Base-by-base conservation (phyloP, 2,888 invertebrate genomes). In the Achlya flavicornis region DNA sequence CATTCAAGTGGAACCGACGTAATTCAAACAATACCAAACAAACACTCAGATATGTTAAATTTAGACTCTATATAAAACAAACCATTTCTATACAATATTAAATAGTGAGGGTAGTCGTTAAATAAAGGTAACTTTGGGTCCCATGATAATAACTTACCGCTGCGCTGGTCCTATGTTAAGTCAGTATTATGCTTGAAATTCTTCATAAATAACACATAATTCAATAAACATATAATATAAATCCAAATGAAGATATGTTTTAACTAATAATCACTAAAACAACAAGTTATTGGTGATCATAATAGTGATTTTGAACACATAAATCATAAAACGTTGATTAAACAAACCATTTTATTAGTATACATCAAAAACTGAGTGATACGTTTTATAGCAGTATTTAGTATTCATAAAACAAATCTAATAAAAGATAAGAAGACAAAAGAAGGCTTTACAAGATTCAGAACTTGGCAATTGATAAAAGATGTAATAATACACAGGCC, bases 21-120 rank as follows among this genome's bases (percentile, higher is more conserved):
- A 41, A 70, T 48, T 66, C 62, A 71, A 64, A 69, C 64, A 69
- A 70, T 58, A 65, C 64, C 48, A 66, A 61, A 63, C 68, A 63
- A 60, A 66, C 70, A 71, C 71, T 77, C 74, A 81, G 84, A 85
- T 85, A 85, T 85, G 84, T 84, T 73, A 80, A 78, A 65, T 69
- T 75, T 78, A 74, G 73, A 75, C 61, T 72, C 75, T 78, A 74
- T 53, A 70, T 63, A 60, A 63, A 63, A 69, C 63, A 53, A 53
- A 41, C 4, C 3, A 12, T 16, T 16, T 48, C 48, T 63, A 61
- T 64, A 61, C 62, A 65, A 61, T 46, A 61, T 58, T 61, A 48
- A 62, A 58, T 58, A 26, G 53, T 35, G 16, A 12, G 14, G 16
- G 41, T 19, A 14, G 26, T 2, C 6, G 12, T 41, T 11, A 19